Conservation (phyloP, 2,888 invertebrate species). For the Ichneumoninae sp. region DNA sequence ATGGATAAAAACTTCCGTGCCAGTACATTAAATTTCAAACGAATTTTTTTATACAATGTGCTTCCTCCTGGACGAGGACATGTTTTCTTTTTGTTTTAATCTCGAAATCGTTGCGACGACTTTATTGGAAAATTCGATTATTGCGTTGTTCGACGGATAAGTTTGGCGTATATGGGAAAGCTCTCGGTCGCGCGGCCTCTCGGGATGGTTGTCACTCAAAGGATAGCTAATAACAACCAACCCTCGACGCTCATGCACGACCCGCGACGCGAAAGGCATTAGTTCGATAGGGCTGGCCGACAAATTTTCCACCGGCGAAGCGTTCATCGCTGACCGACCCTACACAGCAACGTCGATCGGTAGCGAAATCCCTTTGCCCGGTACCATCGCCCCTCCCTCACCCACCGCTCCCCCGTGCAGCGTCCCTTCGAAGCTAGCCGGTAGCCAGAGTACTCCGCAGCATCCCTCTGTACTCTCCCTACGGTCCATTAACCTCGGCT, state of each 20-base stretch:
- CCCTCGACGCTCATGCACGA: too few relatives aligned
- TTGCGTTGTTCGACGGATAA: neutral
- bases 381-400: constrained; percentile 14
- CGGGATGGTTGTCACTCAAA: constrained; percentile 24
- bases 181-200: neutral
- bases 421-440: constrained; percentile 14
- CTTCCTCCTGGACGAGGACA: neutral
- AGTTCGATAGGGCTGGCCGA: constrained; percentile 19
- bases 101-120: neutral
- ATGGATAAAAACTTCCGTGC: too few relatives aligned
- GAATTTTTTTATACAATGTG: neutral
- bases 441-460: constrained; percentile 43
- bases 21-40: too few relatives aligned
- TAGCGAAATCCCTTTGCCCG: constrained; percentile 19
- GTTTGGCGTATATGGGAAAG: neutral
- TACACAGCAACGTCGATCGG: constrained; percentile 36
- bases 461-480: constrained; percentile 26
- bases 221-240: constrained; percentile 37
- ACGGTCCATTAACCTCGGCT: constrained; percentile 59
- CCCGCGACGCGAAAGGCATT: constrained; percentile 28
- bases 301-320: constrained; percentile 50
- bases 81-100: neutral
- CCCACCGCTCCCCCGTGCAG: constrained; percentile 6
- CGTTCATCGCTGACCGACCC: constrained; percentile 59
- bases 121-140: constrained; percentile 6